A percentile compares a stretch with the other conserved stretches of the same genome.
These are phyloP conservation scores for Xestobium rufovillosum DNA, from an alignment of 2,888 invertebrate genomes.

Conservation along the genomic window DNA sequence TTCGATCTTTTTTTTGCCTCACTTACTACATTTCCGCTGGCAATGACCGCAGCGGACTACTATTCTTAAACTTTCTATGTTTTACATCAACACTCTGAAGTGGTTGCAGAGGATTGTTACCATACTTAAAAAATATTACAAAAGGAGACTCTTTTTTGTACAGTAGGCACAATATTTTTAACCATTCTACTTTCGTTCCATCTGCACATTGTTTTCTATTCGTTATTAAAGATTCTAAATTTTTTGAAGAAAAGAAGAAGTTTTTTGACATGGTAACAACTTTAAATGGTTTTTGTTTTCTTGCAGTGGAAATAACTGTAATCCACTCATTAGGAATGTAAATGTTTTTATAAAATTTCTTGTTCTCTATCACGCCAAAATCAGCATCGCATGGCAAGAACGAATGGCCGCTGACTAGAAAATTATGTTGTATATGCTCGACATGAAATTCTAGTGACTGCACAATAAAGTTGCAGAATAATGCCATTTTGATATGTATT, in stretches of 20 bases:
- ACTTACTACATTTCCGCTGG: constrained; percentile 3
- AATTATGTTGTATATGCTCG: too few species aligned
- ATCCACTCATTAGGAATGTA: constrained; percentile 11
- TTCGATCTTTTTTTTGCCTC: constrained; percentile 19
- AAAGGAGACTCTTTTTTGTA: too few species aligned
- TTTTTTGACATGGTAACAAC: constrained; percentile 15
- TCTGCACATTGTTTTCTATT: constrained; percentile 18
- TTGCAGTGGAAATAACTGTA: constrained; percentile 9
- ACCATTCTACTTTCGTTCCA: constrained; percentile 17
- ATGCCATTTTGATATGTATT: constrained; percentile 21
- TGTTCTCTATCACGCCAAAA: constrained; percentile 10
- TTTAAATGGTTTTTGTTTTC: constrained; percentile 12
- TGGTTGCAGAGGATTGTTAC: not conserved
- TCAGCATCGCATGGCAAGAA: constrained; percentile 10
- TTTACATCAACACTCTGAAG: constrained; percentile 2
- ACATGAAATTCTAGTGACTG: constrained; percentile 18
- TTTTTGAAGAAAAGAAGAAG: constrained; percentile 14
- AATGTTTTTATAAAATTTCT: constrained; percentile 8
- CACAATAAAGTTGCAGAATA: constrained; percentile 19
- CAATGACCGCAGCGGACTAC: not conserved
- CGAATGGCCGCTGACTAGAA: too few species aligned
- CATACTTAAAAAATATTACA: constrained; percentile 8
- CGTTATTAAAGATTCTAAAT: constrained; percentile 16
- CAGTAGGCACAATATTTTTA: constrained; percentile 20
- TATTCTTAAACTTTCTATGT: not conserved